phyloP scores from a whole-genome alignment of 2,888 invertebrate species.

The Eledona agricola region DNA sequence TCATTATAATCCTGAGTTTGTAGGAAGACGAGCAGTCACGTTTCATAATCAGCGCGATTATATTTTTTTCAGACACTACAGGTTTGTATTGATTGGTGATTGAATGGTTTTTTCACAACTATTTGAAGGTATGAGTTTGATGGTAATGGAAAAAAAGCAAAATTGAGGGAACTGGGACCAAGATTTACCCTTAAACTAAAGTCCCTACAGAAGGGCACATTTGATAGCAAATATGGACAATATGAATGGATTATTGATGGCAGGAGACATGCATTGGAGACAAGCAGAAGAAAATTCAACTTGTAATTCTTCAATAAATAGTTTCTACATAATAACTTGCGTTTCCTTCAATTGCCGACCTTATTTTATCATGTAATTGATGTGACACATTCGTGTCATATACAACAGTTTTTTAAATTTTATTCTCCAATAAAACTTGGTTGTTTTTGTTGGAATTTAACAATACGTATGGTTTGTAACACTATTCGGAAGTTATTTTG shows the following conservation, averaged over 20 bases:
- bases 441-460: too few species aligned
- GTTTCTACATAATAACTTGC: too few species aligned
- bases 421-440: too few species aligned
- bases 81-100: constrained; percentile 64
- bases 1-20: constrained; percentile 95
- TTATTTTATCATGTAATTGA: neutral
- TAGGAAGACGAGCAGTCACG: constrained; percentile 91
- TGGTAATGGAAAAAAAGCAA: constrained; percentile 76
- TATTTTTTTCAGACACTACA: constrained; percentile 97
- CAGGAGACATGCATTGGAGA: constrained; percentile 92
- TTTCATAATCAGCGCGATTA: constrained; percentile 99
- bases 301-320: constrained; percentile 66
- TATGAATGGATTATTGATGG: constrained; percentile 95
- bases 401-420: too few species aligned
- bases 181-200: constrained; percentile 92
- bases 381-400: too few species aligned
- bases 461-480: too few species aligned
- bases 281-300: constrained; percentile 91
- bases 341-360: neutral
- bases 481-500: too few species aligned
- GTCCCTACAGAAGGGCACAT: constrained; percentile 95
- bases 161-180: constrained; percentile 93
- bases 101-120: constrained; percentile 9
- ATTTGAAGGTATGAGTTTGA: constrained; percentile 84
- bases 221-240: constrained; percentile 96